phyloP scores from a whole-genome alignment of 2,113 vertebrate genomes.

The Cricetomys ansorgei region DNA sequence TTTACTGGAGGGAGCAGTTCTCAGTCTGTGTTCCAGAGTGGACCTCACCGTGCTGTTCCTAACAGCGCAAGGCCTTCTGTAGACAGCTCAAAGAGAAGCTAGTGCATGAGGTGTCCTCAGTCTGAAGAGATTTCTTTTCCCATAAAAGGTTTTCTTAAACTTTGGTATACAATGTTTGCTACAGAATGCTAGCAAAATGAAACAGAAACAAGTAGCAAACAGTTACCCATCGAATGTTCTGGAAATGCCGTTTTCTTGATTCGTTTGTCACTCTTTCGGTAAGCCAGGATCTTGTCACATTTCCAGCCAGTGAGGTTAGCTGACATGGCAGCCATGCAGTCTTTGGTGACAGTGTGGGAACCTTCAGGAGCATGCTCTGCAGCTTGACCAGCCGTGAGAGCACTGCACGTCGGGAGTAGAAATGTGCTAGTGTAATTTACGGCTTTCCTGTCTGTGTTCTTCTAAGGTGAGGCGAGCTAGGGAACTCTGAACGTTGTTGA shows the following conservation, averaged over 20 bases:
- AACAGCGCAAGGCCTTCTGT: background rate
- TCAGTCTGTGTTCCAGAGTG: background rate
- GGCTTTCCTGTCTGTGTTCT: too few species aligned
- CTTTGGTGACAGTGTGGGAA: background rate
- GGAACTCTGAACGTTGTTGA: background rate
- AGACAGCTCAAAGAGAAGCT: background rate
- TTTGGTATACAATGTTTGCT: background rate
- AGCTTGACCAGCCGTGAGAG: background rate
- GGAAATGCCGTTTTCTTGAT: background rate
- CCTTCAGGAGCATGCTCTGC: background rate
- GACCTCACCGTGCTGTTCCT: background rate
- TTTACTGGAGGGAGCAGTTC: background rate
- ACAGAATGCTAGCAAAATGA: conserved; percentile 24
- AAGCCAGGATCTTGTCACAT: background rate
- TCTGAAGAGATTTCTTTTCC: background rate
- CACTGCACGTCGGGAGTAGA: background rate
- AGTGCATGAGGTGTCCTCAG: background rate
- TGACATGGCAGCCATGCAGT: background rate
- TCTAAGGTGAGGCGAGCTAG: background rate
- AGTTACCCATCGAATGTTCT: background rate
- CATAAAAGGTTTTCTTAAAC: background rate
- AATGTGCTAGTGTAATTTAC: background rate
- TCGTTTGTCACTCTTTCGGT: background rate
- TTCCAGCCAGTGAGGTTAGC: background rate
- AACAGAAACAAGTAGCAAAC: background rate